Evolutionary conservation across 92 coral and sea anemone species (phyloP), one percentile per base, ranked within the genome.

Genomic region (Meandrina meandrites): DNA sequence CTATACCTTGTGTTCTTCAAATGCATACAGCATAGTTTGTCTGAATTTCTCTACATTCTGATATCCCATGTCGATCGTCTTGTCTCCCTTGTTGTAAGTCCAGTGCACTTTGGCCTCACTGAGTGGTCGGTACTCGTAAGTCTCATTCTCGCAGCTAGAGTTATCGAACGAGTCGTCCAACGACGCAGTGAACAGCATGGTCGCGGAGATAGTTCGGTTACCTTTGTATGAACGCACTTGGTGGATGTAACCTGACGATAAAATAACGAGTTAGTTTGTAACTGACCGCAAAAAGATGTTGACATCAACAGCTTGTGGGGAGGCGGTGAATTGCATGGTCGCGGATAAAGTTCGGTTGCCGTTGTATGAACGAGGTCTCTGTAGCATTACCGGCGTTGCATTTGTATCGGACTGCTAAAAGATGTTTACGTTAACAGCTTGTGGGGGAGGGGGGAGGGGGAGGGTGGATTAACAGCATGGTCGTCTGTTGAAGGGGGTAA

Each of bases 11-110:
- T 12, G 60, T 24, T 87, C 90, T 1, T 71, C 24, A 69, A 95
- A 88, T 76, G 78, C 54, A 32, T 75, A 75, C 35, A 94, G 71
- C 10, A 95, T 12, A 34, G 66, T 71, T 32, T 91, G 76, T 42
- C 96, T 84, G 80, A 92, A 91, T 81, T 51, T 85, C 75, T 91
- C 94, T 2, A 95, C 84, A 77, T 95, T 95, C 83, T 93, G 78
- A 79, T 92, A 97, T 34, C 99, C 99, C 99, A 97, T 97, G 19
- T 92, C 94, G 40, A 97, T 93, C 18, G 88, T 73, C 62, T 66
- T 91, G 83, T 97, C 99, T 17, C 98, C 99, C 64, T 97, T 97
- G 62, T 93, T 93, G 92, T 95, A 97, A 0, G 98, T 97, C 98
- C 98, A 97, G 48, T 95, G 98, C n/a, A 97, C 97, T 12, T 93